phyloP scores from a whole-genome alignment of 2,888 invertebrate genomes.

The Ditylenchus weischeri region DNA sequence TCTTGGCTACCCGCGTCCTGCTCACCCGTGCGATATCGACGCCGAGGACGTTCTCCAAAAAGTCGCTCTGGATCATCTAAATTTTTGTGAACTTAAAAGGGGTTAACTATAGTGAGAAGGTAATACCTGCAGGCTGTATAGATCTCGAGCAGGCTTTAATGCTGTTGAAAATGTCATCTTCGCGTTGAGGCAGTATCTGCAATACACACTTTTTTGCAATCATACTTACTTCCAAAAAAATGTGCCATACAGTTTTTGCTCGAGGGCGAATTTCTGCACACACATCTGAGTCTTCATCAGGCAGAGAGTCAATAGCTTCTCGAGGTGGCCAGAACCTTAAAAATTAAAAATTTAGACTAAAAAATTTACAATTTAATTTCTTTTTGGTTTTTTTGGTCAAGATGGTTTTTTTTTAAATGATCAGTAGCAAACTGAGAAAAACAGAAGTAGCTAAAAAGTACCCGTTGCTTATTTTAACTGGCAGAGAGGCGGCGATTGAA shows the following conservation, averaged over 20 bases:
- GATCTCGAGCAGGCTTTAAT: conserved; percentile 27
- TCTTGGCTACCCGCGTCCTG: neutral
- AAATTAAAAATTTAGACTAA: too few species aligned
- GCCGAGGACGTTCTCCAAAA: conserved; percentile 25
- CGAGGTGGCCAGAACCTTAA: conserved; percentile 3
- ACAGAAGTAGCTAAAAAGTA: too few species aligned
- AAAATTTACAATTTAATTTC: too few species aligned
- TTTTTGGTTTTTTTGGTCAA: too few species aligned
- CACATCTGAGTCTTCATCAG: neutral
- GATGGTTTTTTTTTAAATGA: too few species aligned
- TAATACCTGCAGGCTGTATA: conserved; percentile 20
- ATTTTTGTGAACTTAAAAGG: neutral
- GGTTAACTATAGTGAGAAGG: too few species aligned
- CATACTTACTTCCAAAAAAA: neutral
- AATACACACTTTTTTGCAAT: neutral
- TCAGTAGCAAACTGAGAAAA: too few species aligned
- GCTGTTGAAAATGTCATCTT: conserved; percentile 21
- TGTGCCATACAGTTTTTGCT: neutral
- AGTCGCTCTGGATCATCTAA: conserved; percentile 27
- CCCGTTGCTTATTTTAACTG: conserved; percentile 4
- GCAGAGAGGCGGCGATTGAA: neutral
- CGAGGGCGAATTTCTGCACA: neutral
- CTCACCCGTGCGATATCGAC: conserved; percentile 20
- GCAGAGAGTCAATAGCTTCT: conserved; percentile 3
- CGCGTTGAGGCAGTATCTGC: conserved; percentile 20